Evolutionary conservation across 2,113 vertebrate genomes (phyloP).

Genomic region (Cephalopholis sonnerati): DNA sequence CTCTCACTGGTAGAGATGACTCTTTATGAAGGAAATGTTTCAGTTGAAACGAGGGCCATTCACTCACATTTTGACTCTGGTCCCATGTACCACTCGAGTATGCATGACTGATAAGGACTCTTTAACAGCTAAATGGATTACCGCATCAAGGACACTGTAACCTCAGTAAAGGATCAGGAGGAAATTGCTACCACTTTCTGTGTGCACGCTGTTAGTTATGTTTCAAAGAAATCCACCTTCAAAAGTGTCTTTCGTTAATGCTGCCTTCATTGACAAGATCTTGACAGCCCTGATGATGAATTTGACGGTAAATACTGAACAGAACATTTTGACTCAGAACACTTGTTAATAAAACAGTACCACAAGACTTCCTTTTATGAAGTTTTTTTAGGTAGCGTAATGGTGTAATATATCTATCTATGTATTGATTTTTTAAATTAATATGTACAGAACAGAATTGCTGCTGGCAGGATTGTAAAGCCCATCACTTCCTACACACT

Average conservation of each 20-base stretch:
- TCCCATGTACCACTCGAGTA: constrained; percentile 55
- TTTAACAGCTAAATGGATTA: constrained; percentile 76
- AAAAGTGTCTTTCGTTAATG: background rate
- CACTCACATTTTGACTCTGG: constrained; percentile 57
- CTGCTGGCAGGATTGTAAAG: background rate
- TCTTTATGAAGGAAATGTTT: constrained; percentile 35
- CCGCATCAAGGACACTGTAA: constrained; percentile 67
- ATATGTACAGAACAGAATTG: background rate
- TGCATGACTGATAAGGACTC: constrained; percentile 68
- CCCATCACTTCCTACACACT: background rate
- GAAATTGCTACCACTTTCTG: constrained; percentile 44
- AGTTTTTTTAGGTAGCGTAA: accelerated
- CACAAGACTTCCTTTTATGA: background rate
- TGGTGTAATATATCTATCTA: background rate
- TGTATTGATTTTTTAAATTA: background rate
- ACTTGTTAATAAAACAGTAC: background rate
- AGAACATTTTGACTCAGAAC: background rate
- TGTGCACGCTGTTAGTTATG: constrained; percentile 27
- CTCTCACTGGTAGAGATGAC: constrained; percentile 2
- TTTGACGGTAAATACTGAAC: constrained; percentile 2
- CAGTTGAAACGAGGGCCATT: constrained; percentile 33
- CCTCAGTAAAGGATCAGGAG: constrained; percentile 53
- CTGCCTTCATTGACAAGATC: constrained; percentile 4
- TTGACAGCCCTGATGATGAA: background rate
- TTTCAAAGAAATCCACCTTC: constrained; percentile 15